Evolutionary conservation across 2,797 vertebrate species (phyloP).

Genomic region (Xiphorhynchus erythropygius): DNA sequence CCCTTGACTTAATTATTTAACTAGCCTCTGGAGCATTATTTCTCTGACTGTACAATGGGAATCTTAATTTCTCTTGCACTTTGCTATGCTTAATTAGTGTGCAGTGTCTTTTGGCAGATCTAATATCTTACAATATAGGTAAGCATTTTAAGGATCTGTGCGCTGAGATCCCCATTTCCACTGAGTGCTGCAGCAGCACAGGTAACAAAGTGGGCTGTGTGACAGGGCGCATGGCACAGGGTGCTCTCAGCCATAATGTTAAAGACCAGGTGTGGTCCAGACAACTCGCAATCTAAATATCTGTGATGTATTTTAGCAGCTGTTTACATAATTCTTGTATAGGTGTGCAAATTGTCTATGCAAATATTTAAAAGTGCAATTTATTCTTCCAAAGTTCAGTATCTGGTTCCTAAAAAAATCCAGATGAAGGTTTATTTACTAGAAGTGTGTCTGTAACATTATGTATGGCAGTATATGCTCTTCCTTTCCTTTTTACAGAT

Average conservation of each 20-base stretch:
- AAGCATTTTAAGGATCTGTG: neutral
- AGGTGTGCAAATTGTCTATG: slow-evolving; percentile 36
- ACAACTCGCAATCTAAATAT: slow-evolving; percentile 28
- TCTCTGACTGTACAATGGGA: neutral
- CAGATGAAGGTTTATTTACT: slow-evolving; percentile 64
- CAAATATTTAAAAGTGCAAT: slow-evolving; percentile 66
- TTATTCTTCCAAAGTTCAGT: slow-evolving; percentile 64
- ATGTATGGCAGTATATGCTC: neutral
- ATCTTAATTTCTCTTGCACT: slow-evolving; percentile 7
- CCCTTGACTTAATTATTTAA: slow-evolving; percentile 17
- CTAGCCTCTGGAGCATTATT: neutral
- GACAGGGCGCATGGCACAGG: neutral
- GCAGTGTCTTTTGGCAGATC: neutral
- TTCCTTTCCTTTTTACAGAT: neutral
- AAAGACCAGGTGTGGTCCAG: neutral
- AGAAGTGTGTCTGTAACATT: neutral
- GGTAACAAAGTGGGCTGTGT: neutral
- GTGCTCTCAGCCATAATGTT: slow-evolving; percentile 16
- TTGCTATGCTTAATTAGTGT: neutral
- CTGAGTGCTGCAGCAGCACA: neutral
- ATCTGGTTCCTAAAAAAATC: slow-evolving; percentile 54
- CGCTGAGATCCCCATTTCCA: neutral
- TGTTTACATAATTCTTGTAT: slow-evolving; percentile 35
- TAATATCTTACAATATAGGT: neutral
- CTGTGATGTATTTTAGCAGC: slow-evolving; percentile 33